phyloP scores from a whole-genome alignment of 2,888 invertebrate genomes.

The Papilio protenor region DNA sequence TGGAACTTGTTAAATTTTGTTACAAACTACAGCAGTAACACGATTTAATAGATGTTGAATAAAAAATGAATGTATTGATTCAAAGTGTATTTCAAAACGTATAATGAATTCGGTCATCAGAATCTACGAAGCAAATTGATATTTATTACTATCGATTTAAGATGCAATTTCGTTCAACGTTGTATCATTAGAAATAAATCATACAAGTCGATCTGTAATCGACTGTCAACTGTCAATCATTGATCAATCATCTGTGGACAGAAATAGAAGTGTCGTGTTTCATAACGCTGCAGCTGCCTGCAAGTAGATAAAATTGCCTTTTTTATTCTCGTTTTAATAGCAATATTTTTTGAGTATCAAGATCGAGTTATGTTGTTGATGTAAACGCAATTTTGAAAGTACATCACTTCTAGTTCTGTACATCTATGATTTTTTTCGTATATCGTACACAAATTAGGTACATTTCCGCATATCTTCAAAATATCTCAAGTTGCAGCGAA shows the following conservation, averaged over 20 bases:
- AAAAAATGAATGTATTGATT: slow-evolving; percentile 8
- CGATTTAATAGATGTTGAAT: slow-evolving; percentile 2
- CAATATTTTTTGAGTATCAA: neutral
- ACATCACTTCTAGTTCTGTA: too few relatives aligned
- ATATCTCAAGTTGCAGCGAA: slow-evolving; percentile 27
- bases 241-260: slow-evolving; percentile 38
- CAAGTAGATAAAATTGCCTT: slow-evolving; percentile 6
- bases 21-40: neutral
- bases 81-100: neutral
- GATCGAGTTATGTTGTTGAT: neutral
- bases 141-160: neutral
- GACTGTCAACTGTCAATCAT: slow-evolving; percentile 38
- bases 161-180: slow-evolving; percentile 6
- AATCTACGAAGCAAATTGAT: neutral
- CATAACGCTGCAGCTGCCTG: slow-evolving; percentile 28
- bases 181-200: slow-evolving; percentile 27
- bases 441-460: neutral
- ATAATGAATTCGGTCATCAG: neutral
- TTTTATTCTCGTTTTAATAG: neutral
- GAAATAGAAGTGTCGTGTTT: slow-evolving; percentile 39
- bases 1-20: neutral
- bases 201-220: slow-evolving; percentile 29
- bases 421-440: too few relatives aligned
- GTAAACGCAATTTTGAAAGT: too few relatives aligned
- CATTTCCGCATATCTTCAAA: neutral